Evolutionary conservation across 2,113 vertebrate species (phyloP).

Genomic region (Amblyopsis rosae): DNA sequence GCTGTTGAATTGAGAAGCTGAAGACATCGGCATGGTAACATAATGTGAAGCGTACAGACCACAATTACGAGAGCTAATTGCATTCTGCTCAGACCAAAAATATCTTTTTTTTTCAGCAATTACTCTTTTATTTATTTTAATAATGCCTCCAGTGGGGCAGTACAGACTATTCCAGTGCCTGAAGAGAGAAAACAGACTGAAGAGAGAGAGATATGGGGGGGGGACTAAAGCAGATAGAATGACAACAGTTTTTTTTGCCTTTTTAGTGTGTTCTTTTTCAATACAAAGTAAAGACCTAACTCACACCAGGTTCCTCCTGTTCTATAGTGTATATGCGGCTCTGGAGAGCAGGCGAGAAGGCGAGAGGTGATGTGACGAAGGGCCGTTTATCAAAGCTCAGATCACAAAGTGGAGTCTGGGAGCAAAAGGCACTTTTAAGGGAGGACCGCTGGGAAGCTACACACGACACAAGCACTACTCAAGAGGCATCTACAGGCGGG

Average conservation of each 20-base stretch:
- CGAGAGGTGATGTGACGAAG: slow-evolving; percentile 76
- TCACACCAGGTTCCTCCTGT: slow-evolving; percentile 83
- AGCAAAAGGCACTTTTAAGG: slow-evolving; percentile 86
- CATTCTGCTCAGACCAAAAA: slow-evolving; percentile 80
- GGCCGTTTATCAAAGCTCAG: too few relatives aligned
- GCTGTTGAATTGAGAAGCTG: slow-evolving; percentile 84
- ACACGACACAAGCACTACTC: slow-evolving; percentile 78
- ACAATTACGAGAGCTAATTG: slow-evolving; percentile 81
- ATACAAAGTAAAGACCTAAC: slow-evolving; percentile 82
- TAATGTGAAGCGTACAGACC: slow-evolving; percentile 83
- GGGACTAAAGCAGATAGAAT: slow-evolving; percentile 57
- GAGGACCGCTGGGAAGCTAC: slow-evolving; percentile 81
- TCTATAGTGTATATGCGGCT: slow-evolving; percentile 76
- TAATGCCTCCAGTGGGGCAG: slow-evolving; percentile 56
- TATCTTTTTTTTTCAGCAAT: slow-evolving; percentile 62
- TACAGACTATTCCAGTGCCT: slow-evolving; percentile 81
- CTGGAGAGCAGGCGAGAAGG: slow-evolving; percentile 63
- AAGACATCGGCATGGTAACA: slow-evolving; percentile 82
- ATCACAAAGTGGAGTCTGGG: too few relatives aligned
- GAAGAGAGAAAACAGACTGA: slow-evolving; percentile 70
- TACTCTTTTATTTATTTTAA: slow-evolving; percentile 57
- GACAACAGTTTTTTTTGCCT: slow-evolving; percentile 70
- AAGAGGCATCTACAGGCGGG: slow-evolving; percentile 76
- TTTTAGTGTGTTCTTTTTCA: slow-evolving; percentile 64
- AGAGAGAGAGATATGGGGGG: slow-evolving; percentile 70